These are phyloP conservation scores for Heterochromis multidens DNA, from an alignment of 2,113 vertebrate species.

Conservation along the genomic window DNA sequence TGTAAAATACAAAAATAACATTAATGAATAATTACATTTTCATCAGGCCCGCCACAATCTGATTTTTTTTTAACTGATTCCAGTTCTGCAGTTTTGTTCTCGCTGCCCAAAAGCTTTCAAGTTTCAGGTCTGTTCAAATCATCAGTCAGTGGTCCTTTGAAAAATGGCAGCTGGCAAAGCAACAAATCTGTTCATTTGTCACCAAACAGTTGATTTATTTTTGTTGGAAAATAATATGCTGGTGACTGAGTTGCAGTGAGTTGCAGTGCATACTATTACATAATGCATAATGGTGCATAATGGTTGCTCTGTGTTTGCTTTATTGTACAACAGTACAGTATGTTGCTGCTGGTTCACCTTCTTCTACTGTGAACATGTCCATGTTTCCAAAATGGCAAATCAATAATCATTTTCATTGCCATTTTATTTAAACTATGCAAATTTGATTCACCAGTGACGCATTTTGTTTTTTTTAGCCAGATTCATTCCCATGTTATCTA, in stretches of 20 bases:
- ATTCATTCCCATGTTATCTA: background rate
- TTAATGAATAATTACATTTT: background rate
- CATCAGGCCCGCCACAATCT: background rate
- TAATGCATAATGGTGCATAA: background rate
- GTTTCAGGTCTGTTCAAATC: background rate
- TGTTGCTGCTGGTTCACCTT: background rate
- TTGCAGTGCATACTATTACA: background rate
- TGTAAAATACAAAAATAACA: background rate
- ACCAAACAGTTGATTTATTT: background rate
- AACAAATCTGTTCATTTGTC: background rate
- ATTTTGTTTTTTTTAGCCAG: background rate
- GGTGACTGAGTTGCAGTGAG: background rate
- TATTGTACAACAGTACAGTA: background rate
- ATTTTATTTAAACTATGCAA: background rate
- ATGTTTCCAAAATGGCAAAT: background rate
- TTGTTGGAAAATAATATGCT: background rate
- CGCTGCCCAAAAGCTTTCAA: background rate
- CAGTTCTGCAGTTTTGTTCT: rapidly evolving
- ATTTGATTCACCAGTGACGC: background rate
- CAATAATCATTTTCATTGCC: background rate
- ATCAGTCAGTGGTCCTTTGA: background rate
- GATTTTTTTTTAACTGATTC: background rate
- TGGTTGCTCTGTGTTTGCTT: background rate
- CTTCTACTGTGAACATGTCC: background rate
- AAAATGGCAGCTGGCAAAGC: background rate